Evolutionary conservation across 2,888 invertebrate genomes (phyloP).

Genomic region (Helleia helle): DNA sequence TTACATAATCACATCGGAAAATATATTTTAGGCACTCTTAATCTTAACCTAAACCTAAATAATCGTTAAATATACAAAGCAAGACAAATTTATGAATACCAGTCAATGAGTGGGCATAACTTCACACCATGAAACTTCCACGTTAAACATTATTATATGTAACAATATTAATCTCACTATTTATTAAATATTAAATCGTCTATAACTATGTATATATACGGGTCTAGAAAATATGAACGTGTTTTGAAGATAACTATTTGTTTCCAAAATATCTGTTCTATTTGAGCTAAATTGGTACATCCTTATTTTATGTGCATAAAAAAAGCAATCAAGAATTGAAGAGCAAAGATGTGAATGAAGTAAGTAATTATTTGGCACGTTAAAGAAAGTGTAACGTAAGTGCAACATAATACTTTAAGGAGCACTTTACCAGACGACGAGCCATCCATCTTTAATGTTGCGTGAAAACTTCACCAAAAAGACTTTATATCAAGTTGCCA

Average conservation of each 20-base stretch:
- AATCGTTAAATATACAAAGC: conserved; percentile 5
- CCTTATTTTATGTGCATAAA: conserved; percentile 14
- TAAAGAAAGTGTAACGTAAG: conserved; percentile 18
- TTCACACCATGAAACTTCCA: conserved; percentile 8
- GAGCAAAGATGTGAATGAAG: conserved; percentile 15
- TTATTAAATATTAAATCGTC: conserved; percentile 20
- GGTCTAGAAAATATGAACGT: conserved; percentile 21
- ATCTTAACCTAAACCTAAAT: conserved; percentile 47
- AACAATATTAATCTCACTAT: conserved; percentile 24
- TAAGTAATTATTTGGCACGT: conserved; percentile 25
- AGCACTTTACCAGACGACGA: too few species aligned
- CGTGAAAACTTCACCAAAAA: too few species aligned
- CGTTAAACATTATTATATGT: conserved; percentile 15
- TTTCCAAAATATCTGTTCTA: conserved; percentile 21
- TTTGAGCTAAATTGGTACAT: conserved; percentile 25
- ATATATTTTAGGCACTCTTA: conserved; percentile 53
- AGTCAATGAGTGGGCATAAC: not conserved
- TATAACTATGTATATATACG: conserved; percentile 20
- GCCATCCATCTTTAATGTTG: too few species aligned
- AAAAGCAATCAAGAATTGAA: conserved; percentile 8
- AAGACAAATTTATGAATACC: conserved; percentile 13
- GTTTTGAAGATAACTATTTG: conserved; percentile 18
- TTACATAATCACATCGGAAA: conserved; percentile 22
- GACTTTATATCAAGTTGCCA: too few species aligned
- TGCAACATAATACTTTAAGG: too few species aligned